These are phyloP conservation scores for Graptemys geographica DNA, from an alignment of 2,797 vertebrate genomes.

Conservation along the genomic window DNA sequence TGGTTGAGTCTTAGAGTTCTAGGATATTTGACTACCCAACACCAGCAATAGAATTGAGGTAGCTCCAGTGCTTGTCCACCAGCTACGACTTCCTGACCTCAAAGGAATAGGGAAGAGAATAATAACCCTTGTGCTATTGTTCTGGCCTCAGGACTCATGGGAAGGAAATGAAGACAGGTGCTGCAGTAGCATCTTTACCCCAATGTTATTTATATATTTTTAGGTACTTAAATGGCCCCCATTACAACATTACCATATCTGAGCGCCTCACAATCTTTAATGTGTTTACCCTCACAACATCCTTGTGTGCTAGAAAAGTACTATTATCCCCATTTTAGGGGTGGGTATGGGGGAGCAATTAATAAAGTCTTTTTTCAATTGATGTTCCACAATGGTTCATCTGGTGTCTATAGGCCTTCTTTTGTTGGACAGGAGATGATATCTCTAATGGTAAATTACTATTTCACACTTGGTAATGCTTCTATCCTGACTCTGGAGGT, in stretches of 20 bases:
- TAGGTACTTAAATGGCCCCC: neutral
- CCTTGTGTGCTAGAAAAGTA: too few species aligned
- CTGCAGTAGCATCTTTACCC: neutral
- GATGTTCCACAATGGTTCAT: too few species aligned
- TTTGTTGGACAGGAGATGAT: too few species aligned
- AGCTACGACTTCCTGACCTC: neutral
- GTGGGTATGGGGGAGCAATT: too few species aligned
- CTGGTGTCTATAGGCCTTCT: too few species aligned
- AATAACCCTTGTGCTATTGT: neutral
- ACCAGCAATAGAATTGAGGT: neutral
- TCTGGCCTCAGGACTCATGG: neutral
- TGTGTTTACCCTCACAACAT: neutral
- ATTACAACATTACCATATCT: neutral
- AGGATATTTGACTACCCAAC: neutral
- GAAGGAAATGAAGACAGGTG: neutral
- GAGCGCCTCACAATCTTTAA: neutral
- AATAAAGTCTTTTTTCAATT: too few species aligned
- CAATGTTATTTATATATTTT: neutral
- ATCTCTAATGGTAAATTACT: too few species aligned
- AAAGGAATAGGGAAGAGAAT: neutral
- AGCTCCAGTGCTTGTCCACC: neutral
- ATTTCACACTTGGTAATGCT: too few species aligned
- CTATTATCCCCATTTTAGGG: neutral
- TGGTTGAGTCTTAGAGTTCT: slow-evolving; percentile 18
- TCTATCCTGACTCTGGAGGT: too few species aligned